Conservation (phyloP, 2,797 vertebrate genomes). For the Enteromius viviparus region DNA sequence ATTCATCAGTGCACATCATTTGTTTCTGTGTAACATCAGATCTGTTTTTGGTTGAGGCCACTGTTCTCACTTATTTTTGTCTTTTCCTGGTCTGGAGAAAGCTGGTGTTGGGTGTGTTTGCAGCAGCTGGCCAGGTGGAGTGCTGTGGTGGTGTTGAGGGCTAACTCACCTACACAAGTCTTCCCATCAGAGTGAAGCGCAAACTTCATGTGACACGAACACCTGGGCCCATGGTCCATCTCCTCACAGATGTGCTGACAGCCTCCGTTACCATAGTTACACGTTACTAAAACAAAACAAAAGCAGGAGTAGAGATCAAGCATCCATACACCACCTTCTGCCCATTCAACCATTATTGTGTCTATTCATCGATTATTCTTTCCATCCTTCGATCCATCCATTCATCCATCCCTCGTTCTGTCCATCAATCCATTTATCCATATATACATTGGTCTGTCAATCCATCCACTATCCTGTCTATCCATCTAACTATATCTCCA, state of each 20-base stretch:
- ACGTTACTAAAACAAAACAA: slow-evolving; percentile 83
- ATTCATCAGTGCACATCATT: not conserved
- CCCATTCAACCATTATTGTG: not conserved
- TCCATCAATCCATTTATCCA: not conserved
- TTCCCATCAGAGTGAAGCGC: slow-evolving; percentile 93
- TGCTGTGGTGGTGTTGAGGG: not conserved
- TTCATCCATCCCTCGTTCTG: not conserved
- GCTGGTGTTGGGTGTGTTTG: not conserved
- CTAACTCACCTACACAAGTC: slow-evolving; percentile 96
- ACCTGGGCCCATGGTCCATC: slow-evolving; percentile 93
- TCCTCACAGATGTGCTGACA: slow-evolving; percentile 98
- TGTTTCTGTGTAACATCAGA: not conserved
- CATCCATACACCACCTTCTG: not conserved
- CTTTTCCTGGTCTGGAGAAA: not conserved
- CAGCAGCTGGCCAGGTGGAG: slow-evolving; percentile 6
- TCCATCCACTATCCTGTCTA: not conserved
- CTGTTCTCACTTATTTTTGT: not conserved
- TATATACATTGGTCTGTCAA: not conserved
- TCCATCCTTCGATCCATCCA: not conserved
- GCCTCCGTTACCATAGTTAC: slow-evolving; percentile 97
- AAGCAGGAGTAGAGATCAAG: not conserved
- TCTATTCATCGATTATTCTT: not conserved
- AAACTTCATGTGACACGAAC: slow-evolving; percentile 96
- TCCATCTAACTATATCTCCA: not conserved
- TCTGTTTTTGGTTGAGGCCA: not conserved